Percentiles rank a stretch among this genome's conserved stretches.
Evolutionary conservation across 2,888 invertebrate species (phyloP).

Genomic region (Conistra vaccinii): DNA sequence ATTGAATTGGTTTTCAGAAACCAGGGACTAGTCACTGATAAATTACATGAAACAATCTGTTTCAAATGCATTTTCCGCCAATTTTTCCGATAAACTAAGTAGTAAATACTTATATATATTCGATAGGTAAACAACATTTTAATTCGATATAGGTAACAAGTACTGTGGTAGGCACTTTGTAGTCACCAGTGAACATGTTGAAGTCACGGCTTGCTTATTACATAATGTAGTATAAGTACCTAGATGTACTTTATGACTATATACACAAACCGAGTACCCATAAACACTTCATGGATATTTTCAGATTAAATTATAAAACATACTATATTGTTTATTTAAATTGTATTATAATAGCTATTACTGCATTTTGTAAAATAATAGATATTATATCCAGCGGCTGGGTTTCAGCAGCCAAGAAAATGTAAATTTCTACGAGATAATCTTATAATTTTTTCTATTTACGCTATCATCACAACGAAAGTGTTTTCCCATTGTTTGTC

Average conservation of each 20-base stretch:
- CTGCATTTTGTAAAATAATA: slow-evolving; percentile 10
- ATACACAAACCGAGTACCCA: neutral
- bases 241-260: slow-evolving; percentile 22
- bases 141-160: slow-evolving; percentile 22
- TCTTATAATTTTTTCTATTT: neutral
- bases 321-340: slow-evolving; percentile 11
- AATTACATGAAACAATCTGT: neutral
- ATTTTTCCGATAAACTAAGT: slow-evolving; percentile 6
- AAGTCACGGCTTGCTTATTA: slow-evolving; percentile 56
- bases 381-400: neutral
- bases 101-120: neutral
- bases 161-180: slow-evolving; percentile 27
- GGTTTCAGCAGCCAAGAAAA: slow-evolving; percentile 1
- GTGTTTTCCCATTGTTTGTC: too few relatives aligned
- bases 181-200: slow-evolving; percentile 42
- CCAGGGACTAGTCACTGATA: neutral
- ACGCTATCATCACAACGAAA: too few relatives aligned
- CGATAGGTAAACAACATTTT: slow-evolving; percentile 17
- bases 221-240: slow-evolving; percentile 36
- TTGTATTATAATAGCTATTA: slow-evolving; percentile 1
- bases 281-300: slow-evolving; percentile 24
- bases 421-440: neutral
- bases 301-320: slow-evolving; percentile 3
- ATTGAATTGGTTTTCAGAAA: neutral
- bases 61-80: neutral